Evolutionary conservation across 2,113 vertebrate genomes (phyloP).

Genomic region (Grammomys dolichurus): DNA sequence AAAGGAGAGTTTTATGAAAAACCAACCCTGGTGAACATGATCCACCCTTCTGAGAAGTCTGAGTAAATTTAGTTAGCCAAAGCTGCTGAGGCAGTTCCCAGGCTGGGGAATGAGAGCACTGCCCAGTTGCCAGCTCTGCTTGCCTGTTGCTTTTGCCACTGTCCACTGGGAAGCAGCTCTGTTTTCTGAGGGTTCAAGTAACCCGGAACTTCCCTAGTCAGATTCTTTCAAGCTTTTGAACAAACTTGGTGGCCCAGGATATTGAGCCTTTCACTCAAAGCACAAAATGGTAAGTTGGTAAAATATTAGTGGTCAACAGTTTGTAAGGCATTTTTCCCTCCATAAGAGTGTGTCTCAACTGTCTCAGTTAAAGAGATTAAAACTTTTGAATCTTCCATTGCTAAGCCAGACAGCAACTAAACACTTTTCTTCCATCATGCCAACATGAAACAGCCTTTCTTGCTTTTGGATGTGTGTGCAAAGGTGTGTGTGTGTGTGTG

Average conservation of each 20-base stretch:
- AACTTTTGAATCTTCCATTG: constrained; percentile 59
- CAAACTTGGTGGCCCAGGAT: constrained; percentile 40
- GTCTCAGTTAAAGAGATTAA: constrained; percentile 57
- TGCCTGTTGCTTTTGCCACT: constrained; percentile 4
- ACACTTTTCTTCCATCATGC: constrained; percentile 32
- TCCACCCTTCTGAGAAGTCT: constrained; percentile 65
- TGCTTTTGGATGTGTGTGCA: neutral
- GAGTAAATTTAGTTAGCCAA: constrained; percentile 71
- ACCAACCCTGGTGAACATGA: constrained; percentile 11
- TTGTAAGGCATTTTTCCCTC: constrained; percentile 33
- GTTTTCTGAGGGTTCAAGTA: constrained; percentile 18
- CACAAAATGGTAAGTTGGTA: constrained; percentile 22
- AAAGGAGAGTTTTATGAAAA: neutral
- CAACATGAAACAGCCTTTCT: constrained; percentile 42
- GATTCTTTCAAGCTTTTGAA: constrained; percentile 39
- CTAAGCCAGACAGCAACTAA: constrained; percentile 20
- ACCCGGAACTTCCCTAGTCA: constrained; percentile 1
- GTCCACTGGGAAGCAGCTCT: constrained; percentile 56
- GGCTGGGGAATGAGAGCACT: neutral
- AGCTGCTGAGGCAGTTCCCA: constrained; percentile 55
- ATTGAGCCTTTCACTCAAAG: constrained; percentile 23
- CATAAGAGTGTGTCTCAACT: constrained; percentile 18
- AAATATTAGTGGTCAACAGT: constrained; percentile 46
- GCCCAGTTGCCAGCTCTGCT: neutral
- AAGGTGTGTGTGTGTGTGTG: neutral